A percentile compares a stretch with the other conserved stretches of the same genome.
Evolutionary conservation across 2,888 invertebrate genomes (phyloP).

Genomic region (Eilema sororculum): DNA sequence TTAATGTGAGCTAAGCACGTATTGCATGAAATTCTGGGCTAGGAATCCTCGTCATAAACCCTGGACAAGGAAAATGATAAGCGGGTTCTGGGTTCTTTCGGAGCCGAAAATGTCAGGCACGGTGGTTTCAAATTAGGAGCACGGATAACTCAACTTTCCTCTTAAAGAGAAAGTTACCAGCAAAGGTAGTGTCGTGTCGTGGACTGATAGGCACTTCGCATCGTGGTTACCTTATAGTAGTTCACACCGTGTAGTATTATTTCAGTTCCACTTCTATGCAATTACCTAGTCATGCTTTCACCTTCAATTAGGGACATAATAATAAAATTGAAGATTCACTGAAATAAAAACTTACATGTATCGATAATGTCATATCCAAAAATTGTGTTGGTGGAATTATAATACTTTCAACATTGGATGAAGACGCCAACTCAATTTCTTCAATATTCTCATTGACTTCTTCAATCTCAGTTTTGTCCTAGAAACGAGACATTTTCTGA

Average conservation of each 20-base stretch:
- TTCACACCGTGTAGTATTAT: too few species aligned
- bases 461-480: conserved; percentile 26
- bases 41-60: too few species aligned
- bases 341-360: conserved; percentile 19
- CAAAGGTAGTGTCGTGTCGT: too few species aligned
- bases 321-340: conserved; percentile 26
- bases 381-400: conserved; percentile 75
- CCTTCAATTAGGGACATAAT: background rate
- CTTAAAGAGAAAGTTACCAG: too few species aligned
- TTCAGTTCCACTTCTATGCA: too few species aligned
- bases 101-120: background rate
- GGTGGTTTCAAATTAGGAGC: too few species aligned
- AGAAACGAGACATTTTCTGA: background rate
- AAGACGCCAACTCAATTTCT: conserved; percentile 60
- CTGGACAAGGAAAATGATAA: background rate
- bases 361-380: conserved; percentile 62
- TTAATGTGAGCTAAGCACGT: background rate
- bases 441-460: conserved; percentile 56
- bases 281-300: too few species aligned
- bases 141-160: too few species aligned
- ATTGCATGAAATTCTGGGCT: background rate
- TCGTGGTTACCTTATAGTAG: too few species aligned
- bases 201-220: too few species aligned
- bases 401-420: conserved; percentile 47
- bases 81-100: background rate